phyloP scores from a whole-genome alignment of 1,140 invertebrate species.

The Armadillidium nasatum region DNA sequence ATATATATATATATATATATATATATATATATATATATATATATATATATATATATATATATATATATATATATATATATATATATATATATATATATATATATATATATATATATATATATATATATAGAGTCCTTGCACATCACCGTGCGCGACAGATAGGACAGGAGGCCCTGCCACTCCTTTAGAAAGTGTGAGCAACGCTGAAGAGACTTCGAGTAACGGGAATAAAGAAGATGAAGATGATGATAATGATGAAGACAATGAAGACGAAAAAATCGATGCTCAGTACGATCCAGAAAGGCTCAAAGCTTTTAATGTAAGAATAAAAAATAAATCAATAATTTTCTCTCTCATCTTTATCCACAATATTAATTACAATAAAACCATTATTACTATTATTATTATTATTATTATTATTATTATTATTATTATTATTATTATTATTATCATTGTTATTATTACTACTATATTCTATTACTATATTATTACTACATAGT shows the following conservation, averaged over 20 bases:
- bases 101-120: too few relatives aligned
- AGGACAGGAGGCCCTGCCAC: constrained; percentile 25
- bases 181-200: constrained; percentile 41
- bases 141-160: not conserved
- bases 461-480: too few relatives aligned
- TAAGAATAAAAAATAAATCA: constrained; percentile 55
- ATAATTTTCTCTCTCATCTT: constrained; percentile 33
- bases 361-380: constrained; percentile 19
- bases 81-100: too few relatives aligned
- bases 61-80: too few relatives aligned
- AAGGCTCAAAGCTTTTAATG: constrained; percentile 93
- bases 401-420: too few relatives aligned
- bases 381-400: too few relatives aligned
- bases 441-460: too few relatives aligned
- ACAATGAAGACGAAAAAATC: constrained; percentile 84
- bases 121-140: not conserved
- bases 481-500: too few relatives aligned
- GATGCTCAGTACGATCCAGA: constrained; percentile 87
- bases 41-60: too few relatives aligned
- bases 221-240: constrained; percentile 70
- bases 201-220: constrained; percentile 76
- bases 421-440: too few relatives aligned
- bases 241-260: constrained; percentile 78
- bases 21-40: too few relatives aligned
- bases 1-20: too few relatives aligned